Base-by-base conservation (phyloP, 1,140 invertebrate genomes). In the Trypoxylus dichotomus region DNA sequence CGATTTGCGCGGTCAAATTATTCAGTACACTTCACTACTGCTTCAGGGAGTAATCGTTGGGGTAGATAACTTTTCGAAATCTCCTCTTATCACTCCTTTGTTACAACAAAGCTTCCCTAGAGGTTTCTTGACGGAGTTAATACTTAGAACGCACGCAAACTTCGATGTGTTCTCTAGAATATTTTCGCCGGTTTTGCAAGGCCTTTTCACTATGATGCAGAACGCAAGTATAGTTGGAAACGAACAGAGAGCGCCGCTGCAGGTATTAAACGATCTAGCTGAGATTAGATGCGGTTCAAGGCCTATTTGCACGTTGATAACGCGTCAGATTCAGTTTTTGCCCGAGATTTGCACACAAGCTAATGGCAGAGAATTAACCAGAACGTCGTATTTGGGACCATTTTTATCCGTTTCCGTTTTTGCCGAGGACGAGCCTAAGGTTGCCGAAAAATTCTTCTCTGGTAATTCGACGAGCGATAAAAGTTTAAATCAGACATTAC, bases 331-430 rank as follows among this genome's bases (percentile, higher is more conserved):
- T 0, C 93, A 95, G 82, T 97, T 97, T 86, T 87, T 93, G 60
- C 94, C 94, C 0, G 90, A 91, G n/a, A 85, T 90, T 8, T 89
- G 91, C 79, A 92, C 94, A 0, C 90, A 90, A 27, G 92, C 91
- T 0, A 88, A 88, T 0, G 96, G 95, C 0, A 87, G 94, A n/a
- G 96, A 98, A 85, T 88, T 98, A 27, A 91, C 94, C 0, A 91
- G 91, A 75, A 91, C 93, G 3, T 94, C 95, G 37, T 97, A 93
- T 81, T 89, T 99, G 0, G 96, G 96, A 25, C 95, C 96, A 0
- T 98, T 99, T 85, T 88, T 98, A 27, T 92, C 91, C 10, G 90
- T 98, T 0, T 97, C 96, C 0, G 90, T 97, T 0, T 98, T 98
- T 85, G 95, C 94, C 37, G 96, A 98, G 85, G 97, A 98, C 85